Conservation (phyloP, 2,797 vertebrate species). For the Ciconia nigra region DNA sequence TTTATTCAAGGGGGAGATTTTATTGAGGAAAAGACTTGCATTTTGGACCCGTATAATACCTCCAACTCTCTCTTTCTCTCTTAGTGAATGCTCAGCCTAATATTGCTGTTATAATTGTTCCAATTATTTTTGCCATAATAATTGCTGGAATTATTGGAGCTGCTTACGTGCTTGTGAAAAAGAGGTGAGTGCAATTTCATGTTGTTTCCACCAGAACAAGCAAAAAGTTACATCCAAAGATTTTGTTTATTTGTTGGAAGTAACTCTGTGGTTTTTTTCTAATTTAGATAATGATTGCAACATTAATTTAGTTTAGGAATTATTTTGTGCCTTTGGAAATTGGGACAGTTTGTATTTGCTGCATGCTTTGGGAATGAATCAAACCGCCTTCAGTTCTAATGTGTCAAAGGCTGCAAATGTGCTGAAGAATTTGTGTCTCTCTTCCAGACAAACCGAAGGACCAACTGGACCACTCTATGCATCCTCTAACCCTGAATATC, state of each 20-base stretch:
- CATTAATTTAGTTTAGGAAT: neutral
- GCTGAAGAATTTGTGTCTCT: neutral
- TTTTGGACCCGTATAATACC: neutral
- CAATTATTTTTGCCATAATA: slow-evolving; percentile 84
- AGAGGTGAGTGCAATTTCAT: slow-evolving; percentile 77
- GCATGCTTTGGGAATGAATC: neutral
- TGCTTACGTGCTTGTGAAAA: slow-evolving; percentile 85
- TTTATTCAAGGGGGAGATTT: neutral
- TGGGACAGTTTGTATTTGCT: neutral
- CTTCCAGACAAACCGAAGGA: slow-evolving; percentile 89
- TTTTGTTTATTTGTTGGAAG: neutral
- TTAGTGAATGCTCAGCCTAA: slow-evolving; percentile 74
- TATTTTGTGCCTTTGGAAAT: neutral
- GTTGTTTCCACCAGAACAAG: neutral
- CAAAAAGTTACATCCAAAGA: neutral
- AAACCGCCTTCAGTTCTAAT: neutral
- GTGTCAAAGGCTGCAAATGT: neutral
- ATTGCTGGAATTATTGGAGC: slow-evolving; percentile 80
- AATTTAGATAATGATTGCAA: neutral
- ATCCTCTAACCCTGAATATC: slow-evolving; percentile 96
- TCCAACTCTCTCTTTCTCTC: neutral
- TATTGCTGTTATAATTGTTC: slow-evolving; percentile 87
- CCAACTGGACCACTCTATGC: slow-evolving; percentile 92
- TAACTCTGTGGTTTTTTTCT: neutral
- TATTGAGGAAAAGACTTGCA: neutral